Conservation (phyloP, 1,140 invertebrate genomes). For the Drosophila ironensis region DNA sequence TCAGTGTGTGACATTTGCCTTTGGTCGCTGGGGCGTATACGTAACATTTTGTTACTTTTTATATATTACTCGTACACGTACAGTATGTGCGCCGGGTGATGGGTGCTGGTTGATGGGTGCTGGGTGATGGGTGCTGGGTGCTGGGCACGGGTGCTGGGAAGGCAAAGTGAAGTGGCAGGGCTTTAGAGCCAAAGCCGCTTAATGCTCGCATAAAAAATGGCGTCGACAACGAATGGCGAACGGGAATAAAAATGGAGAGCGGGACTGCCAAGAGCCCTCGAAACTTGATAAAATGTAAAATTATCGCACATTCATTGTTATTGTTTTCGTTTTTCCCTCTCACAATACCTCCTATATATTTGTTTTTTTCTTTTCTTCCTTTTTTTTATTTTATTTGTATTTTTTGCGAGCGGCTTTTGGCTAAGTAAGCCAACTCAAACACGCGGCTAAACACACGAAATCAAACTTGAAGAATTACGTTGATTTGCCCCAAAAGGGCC, state of each 20-base stretch:
- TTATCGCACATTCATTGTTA: slow-evolving; percentile 80
- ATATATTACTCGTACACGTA: slow-evolving; percentile 31
- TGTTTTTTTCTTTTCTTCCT: neutral
- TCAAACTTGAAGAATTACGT: slow-evolving; percentile 77
- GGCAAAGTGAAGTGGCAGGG: slow-evolving; percentile 66
- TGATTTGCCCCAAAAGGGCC: slow-evolving; percentile 61
- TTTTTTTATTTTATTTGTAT: too few species aligned
- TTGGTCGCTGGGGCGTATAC: slow-evolving; percentile 57
- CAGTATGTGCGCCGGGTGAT: neutral
- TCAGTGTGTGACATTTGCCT: slow-evolving; percentile 72
- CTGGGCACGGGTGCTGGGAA: neutral
- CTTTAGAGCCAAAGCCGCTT: slow-evolving; percentile 74
- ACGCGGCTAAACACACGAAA: slow-evolving; percentile 71
- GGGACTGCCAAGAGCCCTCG: slow-evolving; percentile 20
- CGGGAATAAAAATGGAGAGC: slow-evolving; percentile 1
- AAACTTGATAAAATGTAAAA: slow-evolving; percentile 80
- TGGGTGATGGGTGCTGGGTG: neutral
- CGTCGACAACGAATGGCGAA: slow-evolving; percentile 60
- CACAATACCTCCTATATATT: slow-evolving; percentile 13
- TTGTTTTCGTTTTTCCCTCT: slow-evolving; percentile 54
- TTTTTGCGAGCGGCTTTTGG: slow-evolving; percentile 37
- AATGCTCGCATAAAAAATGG: slow-evolving; percentile 78
- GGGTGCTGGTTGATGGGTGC: neutral
- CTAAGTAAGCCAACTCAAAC: slow-evolving; percentile 73
- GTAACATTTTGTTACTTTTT: slow-evolving; percentile 73